A percentile compares a stretch with the other conserved stretches of the same genome.
These are phyloP conservation scores for Cephus nigrinus DNA, from an alignment of 2,888 invertebrate species.

Conservation along the genomic window DNA sequence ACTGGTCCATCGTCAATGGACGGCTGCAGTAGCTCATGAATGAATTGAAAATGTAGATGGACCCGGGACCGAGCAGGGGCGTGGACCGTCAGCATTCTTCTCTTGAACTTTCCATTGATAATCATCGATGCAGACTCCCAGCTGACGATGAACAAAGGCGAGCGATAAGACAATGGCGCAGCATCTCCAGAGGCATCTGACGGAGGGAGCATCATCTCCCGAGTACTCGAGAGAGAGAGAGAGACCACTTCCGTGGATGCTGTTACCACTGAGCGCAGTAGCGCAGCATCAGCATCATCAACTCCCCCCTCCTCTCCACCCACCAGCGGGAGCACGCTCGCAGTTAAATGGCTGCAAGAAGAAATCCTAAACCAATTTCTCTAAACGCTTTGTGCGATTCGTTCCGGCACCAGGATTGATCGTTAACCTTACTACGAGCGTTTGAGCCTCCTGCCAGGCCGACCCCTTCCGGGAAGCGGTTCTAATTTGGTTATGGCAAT, in stretches of 20 bases:
- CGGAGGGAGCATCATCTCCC: background rate
- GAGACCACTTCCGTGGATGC: no score
- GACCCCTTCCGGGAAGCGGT: slow-evolving; percentile 32
- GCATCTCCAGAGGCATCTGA: background rate
- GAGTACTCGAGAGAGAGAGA: background rate
- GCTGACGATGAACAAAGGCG: slow-evolving; percentile 1
- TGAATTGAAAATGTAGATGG: slow-evolving; percentile 31
- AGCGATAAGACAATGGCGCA: slow-evolving; percentile 8
- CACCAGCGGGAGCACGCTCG: slow-evolving; percentile 8
- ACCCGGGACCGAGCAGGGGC: background rate
- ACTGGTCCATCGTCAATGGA: slow-evolving; percentile 27
- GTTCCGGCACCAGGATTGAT: slow-evolving; percentile 38
- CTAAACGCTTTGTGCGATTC: slow-evolving; percentile 48
- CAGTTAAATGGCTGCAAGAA: background rate
- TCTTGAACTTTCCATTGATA: background rate
- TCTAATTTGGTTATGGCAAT: background rate
- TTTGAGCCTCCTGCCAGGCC: slow-evolving; percentile 32
- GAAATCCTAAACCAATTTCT: slow-evolving; percentile 47
- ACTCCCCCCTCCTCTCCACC: background rate
- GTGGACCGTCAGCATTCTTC: background rate
- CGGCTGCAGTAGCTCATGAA: slow-evolving; percentile 27
- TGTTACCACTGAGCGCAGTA: background rate
- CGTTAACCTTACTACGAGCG: slow-evolving; percentile 41
- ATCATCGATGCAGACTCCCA: background rate
- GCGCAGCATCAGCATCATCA: background rate